Conservation (phyloP, 2,113 vertebrate species). For the Ameiurus melas region DNA sequence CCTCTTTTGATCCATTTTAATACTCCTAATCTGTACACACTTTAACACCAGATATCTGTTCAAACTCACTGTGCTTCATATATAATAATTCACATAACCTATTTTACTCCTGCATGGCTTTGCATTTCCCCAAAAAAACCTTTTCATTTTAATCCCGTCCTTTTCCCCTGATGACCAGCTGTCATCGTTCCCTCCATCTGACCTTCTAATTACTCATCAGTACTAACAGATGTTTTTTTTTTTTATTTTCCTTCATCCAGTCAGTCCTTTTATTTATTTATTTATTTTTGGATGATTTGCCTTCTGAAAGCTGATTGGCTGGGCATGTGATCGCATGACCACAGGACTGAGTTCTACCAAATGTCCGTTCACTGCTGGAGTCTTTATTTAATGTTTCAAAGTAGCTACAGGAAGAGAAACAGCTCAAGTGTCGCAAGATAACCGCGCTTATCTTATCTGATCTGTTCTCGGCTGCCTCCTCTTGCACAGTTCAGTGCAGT, state of each 20-base stretch:
- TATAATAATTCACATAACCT: background rate
- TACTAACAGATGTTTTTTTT: constrained; percentile 14
- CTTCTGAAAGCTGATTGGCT: constrained; percentile 3
- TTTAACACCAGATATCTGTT: background rate
- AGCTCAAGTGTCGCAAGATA: background rate
- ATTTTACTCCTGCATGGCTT: constrained; percentile 2
- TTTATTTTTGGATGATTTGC: background rate
- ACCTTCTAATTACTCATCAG: background rate
- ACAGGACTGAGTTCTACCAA: background rate
- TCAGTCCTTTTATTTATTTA: constrained; percentile 58
- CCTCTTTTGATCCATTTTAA: background rate
- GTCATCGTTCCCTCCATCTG: background rate
- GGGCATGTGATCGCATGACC: background rate
- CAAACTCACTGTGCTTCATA: background rate
- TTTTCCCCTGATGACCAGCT: background rate
- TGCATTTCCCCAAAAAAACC: background rate
- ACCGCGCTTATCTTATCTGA: background rate
- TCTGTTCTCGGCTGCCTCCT: background rate
- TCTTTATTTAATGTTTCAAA: background rate
- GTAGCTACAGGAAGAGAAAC: background rate
- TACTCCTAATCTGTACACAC: background rate
- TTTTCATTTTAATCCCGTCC: background rate
- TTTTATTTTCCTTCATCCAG: constrained; percentile 6
- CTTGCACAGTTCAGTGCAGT: background rate
- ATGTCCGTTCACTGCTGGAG: background rate